Conservation (phyloP, 2,113 vertebrate genomes). For the Reinhardtius hippoglossoides region DNA sequence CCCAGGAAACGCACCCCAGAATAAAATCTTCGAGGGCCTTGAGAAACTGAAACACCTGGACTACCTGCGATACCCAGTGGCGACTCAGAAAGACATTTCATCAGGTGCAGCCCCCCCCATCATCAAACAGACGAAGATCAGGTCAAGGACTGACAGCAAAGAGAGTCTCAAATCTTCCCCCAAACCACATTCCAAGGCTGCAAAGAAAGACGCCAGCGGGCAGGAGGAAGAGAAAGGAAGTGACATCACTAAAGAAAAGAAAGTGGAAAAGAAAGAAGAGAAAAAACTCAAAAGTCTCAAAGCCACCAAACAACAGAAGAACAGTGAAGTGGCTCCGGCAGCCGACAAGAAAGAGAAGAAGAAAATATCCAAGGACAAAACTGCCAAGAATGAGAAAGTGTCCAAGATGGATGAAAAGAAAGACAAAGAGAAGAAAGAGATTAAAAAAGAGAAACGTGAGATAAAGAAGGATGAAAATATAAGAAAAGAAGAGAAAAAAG, state of each 20-base stretch:
- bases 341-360: constrained; percentile 90
- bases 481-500: constrained; percentile 91
- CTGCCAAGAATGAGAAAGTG: constrained; percentile 89
- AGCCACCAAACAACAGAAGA: constrained; percentile 86
- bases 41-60: constrained; percentile 97
- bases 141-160: constrained; percentile 94
- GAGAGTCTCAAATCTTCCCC: constrained; percentile 94
- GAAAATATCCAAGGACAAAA: constrained; percentile 91
- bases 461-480: constrained; percentile 88
- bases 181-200: constrained; percentile 86
- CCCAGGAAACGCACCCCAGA: constrained; percentile 98
- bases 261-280: constrained; percentile 86
- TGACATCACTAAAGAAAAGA: constrained; percentile 88
- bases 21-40: constrained; percentile 97
- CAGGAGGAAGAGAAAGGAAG: constrained; percentile 86
- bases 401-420: constrained; percentile 93
- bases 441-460: constrained; percentile 87
- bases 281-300: constrained; percentile 89
- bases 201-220: constrained; percentile 86
- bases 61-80: constrained; percentile 94
- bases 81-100: constrained; percentile 93
- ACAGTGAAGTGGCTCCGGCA: constrained; percentile 83
- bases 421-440: constrained; percentile 94
- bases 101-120: constrained; percentile 86
- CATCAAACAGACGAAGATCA: constrained; percentile 94